Conservation (phyloP, 64 coral and sea anemone species). For the Trachythela sp. region DNA sequence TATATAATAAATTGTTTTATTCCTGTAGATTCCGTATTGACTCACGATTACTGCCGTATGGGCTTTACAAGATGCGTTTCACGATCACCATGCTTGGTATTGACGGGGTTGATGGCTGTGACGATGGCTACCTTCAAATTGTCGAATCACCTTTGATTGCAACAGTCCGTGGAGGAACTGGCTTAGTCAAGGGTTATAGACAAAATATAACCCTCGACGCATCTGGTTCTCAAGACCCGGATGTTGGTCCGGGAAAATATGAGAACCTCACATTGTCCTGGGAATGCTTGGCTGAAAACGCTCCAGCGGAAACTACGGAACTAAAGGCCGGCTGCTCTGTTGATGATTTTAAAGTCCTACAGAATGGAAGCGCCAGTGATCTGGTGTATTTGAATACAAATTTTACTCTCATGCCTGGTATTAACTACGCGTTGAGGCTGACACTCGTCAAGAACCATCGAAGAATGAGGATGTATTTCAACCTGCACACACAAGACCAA, state of each 20-base stretch:
- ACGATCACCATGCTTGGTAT: background rate
- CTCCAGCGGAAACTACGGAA: background rate
- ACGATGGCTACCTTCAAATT: background rate
- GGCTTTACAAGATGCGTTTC: background rate
- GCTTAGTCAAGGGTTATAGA: background rate
- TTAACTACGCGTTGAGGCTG: background rate
- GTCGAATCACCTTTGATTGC: constrained; percentile 2
- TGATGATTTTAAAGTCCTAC: background rate
- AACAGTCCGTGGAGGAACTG: constrained; percentile 1
- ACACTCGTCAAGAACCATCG: background rate
- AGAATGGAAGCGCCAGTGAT: background rate
- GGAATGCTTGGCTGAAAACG: background rate
- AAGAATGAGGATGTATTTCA: background rate
- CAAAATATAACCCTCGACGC: constrained; percentile 18
- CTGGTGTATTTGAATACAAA: background rate
- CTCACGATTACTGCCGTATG: background rate
- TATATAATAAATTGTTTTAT: background rate
- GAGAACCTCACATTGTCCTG: constrained; percentile 30
- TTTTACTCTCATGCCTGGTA: background rate
- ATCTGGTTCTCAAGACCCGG: constrained; percentile 30
- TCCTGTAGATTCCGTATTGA: background rate
- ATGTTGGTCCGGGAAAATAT: constrained; percentile 33
- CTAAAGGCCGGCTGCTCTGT: background rate
- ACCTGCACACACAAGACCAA: background rate
- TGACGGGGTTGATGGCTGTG: background rate